Evolutionary conservation across 1,140 invertebrate species (phyloP).

Genomic region (Lepidurus packardi): DNA sequence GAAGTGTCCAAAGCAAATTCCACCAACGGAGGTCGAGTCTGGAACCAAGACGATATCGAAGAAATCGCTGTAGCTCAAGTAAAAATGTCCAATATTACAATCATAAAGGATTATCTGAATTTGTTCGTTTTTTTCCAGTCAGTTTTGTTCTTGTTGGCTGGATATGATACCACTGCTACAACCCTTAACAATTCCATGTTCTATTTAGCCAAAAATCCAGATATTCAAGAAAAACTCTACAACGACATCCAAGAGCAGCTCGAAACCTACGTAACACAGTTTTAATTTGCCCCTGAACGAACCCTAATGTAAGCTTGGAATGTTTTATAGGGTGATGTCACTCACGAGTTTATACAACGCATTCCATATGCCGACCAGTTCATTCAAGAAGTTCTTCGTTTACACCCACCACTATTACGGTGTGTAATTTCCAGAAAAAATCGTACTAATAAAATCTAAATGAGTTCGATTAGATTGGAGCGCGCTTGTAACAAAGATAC

Average conservation of each 20-base stretch:
- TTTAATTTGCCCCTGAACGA: not conserved
- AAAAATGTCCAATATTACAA: not conserved
- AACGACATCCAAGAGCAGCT: conserved; percentile 40
- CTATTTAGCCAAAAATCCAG: conserved; percentile 59
- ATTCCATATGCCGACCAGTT: conserved; percentile 50
- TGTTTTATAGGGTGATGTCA: conserved; percentile 47
- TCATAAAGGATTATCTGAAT: not conserved
- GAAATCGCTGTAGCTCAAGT: conserved; percentile 30
- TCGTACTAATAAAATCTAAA: not conserved
- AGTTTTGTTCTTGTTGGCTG: conserved; percentile 63
- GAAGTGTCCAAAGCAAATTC: conserved; percentile 23
- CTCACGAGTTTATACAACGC: conserved; percentile 56
- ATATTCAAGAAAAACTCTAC: conserved; percentile 48
- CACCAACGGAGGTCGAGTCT: conserved; percentile 8
- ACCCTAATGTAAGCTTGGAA: not conserved
- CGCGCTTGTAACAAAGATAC: conserved; percentile 36
- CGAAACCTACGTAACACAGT: conserved; percentile 31
- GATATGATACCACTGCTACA: conserved; percentile 70
- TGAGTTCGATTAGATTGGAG: conserved; percentile 33
- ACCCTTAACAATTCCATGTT: conserved; percentile 59
- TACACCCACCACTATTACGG: conserved; percentile 48
- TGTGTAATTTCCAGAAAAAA: not conserved
- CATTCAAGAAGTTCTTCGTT: conserved; percentile 51
- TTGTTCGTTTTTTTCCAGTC: conserved; percentile 46
- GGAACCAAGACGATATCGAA: conserved; percentile 27